Percentiles rank a stretch among this genome's conserved stretches.
These are phyloP conservation scores for Hippocampus barbouri DNA, from an alignment of 2,113 vertebrate species.

Conservation along the genomic window DNA sequence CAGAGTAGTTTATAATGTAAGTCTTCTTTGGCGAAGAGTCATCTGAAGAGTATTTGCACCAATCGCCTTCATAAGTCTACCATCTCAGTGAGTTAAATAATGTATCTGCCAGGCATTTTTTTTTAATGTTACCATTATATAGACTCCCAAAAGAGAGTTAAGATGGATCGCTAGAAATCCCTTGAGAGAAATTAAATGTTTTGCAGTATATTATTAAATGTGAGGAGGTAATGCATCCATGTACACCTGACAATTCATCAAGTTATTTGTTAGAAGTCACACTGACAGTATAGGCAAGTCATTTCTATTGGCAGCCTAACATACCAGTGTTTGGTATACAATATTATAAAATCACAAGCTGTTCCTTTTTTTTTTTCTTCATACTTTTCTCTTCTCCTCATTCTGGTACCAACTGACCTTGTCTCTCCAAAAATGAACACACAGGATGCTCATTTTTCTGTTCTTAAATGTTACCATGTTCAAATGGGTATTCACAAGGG, in stretches of 20 bases:
- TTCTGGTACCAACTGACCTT: neutral
- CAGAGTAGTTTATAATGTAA: neutral
- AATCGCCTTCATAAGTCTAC: neutral
- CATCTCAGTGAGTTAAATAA: no score
- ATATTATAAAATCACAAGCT: neutral
- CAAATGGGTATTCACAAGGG: neutral
- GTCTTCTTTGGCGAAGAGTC: neutral
- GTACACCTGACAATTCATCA: no score
- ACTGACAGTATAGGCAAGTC: neutral
- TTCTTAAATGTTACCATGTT: neutral
- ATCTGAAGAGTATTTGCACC: neutral
- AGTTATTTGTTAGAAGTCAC: no score
- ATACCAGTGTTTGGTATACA: neutral
- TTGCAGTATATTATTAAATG: no score
- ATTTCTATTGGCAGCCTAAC: no score
- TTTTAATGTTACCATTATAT: no score
- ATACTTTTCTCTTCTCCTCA: neutral
- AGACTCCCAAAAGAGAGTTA: no score
- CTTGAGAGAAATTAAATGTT: no score
- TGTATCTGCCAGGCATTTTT: no score
- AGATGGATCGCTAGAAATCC: no score
- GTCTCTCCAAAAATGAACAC: neutral
- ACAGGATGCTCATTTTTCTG: neutral
- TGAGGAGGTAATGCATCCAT: no score
- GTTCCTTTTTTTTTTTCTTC: neutral